Evolutionary conservation across 2,888 invertebrate genomes (phyloP).

Genomic region (Cryptocephalus moraei): DNA sequence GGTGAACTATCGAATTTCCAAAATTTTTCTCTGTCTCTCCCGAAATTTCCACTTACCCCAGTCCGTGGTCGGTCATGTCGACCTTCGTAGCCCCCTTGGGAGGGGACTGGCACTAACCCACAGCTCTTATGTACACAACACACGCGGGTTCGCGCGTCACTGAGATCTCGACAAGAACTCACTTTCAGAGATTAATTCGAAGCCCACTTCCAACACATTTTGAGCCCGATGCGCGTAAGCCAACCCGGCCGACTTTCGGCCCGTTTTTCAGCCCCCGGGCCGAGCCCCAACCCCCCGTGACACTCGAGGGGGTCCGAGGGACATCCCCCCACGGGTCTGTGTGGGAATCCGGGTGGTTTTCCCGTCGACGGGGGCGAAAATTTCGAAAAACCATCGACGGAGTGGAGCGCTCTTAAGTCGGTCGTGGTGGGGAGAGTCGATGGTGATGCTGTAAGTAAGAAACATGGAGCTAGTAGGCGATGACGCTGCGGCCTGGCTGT

Average conservation of each 20-base stretch:
- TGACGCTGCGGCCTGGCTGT: constrained; percentile 38
- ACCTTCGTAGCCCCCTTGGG: constrained; percentile 27
- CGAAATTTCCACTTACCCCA: constrained; percentile 28
- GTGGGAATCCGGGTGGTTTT: constrained; percentile 3
- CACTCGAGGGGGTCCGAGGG: no score
- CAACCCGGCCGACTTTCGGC: constrained; percentile 17
- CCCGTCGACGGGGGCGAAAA: constrained; percentile 10
- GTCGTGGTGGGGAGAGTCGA: constrained; percentile 26
- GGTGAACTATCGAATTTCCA: no score
- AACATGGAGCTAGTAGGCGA: constrained; percentile 37
- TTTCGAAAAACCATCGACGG: constrained; percentile 9
- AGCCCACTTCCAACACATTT: constrained; percentile 26
- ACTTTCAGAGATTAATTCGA: constrained; percentile 30
- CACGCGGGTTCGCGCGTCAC: constrained; percentile 39
- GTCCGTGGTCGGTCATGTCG: constrained; percentile 36
- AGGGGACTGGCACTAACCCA: constrained; percentile 30
- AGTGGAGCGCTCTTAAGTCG: constrained; percentile 15
- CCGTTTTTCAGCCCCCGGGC: constrained; percentile 3
- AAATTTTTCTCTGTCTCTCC: no score
- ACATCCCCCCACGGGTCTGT: neutral
- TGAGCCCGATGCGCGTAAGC: constrained; percentile 26
- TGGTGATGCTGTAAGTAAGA: constrained; percentile 24
- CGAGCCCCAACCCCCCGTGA: neutral
- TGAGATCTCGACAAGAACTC: constrained; percentile 33
- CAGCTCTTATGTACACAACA: constrained; percentile 30